Base-by-base conservation (phyloP, 1,140 invertebrate genomes). In the Leucophenga varia region DNA sequence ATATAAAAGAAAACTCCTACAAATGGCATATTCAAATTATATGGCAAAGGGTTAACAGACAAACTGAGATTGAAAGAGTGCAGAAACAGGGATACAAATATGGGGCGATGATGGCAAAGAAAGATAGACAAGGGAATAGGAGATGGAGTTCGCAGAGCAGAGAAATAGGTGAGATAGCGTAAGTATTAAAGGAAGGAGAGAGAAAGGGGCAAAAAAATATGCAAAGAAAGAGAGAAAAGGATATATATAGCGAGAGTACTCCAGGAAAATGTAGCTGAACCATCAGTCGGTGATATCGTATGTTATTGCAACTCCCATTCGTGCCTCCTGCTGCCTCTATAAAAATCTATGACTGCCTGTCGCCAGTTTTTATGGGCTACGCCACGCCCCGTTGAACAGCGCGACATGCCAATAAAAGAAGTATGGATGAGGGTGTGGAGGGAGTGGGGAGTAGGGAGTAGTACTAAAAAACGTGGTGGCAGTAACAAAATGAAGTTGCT, bases 231-330 rank as follows among this genome's bases (percentile, higher is more conserved):
- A 37, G 37, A 35, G 10, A 34, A 5, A 34, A 34, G 16, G 16
- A 4, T 34, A 28, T 36, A 19, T 18, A 22, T 21, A 21, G 12
- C 10, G 53, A 20, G 37, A 47, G 28, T 32, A 12, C 48, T 48
- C 49, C 34, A n/a, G n/a, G n/a, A 47, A 55, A 61, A 63, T 64
- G 60, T 59, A 48, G 41, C 56, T 56, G 47, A 63, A 63, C n/a
- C 54, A 54, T 48, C 52, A 48, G 20, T 34, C 18, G 9, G 9
- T 16, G 30, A 4, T 35, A 34, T 30, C 38, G 18, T 38, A 14
- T 7, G 7, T 3, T 36, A 46, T 18, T 35, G 37, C 10, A 58
- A 63, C 59, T 59, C 57, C 59, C 59, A n/a, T n/a, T n/a, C n/a
- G n/a, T n/a, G n/a, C n/a, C n/a, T n/a, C n/a, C 31, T 46, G 54